Evolutionary conservation across 2,797 vertebrate genomes (phyloP), one percentile per base, ranked within the genome.

Genomic region (Alauda arvensis): DNA sequence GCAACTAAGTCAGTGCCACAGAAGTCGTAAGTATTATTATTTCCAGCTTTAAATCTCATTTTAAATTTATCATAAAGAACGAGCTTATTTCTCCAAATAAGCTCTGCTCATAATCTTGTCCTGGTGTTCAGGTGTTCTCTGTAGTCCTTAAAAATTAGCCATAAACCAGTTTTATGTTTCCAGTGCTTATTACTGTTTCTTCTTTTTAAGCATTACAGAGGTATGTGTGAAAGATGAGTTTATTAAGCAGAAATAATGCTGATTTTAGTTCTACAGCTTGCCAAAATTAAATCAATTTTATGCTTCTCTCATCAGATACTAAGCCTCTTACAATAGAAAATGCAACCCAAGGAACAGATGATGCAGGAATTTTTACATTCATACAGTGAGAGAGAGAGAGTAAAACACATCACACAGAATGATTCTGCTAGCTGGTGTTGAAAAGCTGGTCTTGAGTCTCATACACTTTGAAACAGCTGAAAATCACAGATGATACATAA

Each of bases 1-100:
- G 96, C 98, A 91, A 97, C 98, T 93, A 99, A 99, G 98, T 97
- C 97, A 83, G 98, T 98, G 94, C 98, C 98, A 77, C 98, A 98
- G 85, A 99, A 98, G 96, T 99, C 97, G 98, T 99, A 96, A 99
- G 98, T 99, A 98, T 61, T 79, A 82, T 95, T 85, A 85, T 82
- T 96, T 96, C 85, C 77, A 85, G 79, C 83, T 81, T 94, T 87
- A 89, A 85, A 91, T 93, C 81, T 91, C 49, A 8, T 89, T 94
- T 81, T 66, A 85, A 90, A 87, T 57, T 71, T 86, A 62, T 89
- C 37, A 77, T 84, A 19, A 53, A 83, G 56, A 79, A 77, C 53
- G 51, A 89, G 59, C 40, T 83, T 83, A 70, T 90, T 94, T 93
- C 87, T 95, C 83, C 71, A 83, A 91, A 90, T 29, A 29, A 29